Conservation (phyloP, 2,888 invertebrate species). For the Rotaria magnacalcarata region DNA sequence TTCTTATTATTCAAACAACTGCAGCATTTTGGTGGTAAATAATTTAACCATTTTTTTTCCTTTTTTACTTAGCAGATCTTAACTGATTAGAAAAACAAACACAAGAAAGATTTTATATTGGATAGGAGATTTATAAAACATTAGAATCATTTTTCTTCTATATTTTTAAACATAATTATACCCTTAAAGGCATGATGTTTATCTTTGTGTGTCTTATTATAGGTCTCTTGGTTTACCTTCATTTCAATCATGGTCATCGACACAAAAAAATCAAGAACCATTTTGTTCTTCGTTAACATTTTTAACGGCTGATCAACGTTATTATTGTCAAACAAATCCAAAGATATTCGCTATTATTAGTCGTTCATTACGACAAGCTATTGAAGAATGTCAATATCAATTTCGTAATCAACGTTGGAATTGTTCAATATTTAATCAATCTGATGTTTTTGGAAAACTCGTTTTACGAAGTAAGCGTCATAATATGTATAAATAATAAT, state of each 20-base stretch:
- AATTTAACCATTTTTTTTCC: not conserved
- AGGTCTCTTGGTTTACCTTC: slow-evolving; percentile 27
- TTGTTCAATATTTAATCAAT: slow-evolving; percentile 78
- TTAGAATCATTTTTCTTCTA: not conserved
- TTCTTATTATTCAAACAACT: not conserved
- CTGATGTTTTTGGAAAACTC: slow-evolving; percentile 88
- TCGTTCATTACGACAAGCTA: slow-evolving; percentile 83
- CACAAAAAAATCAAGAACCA: not conserved
- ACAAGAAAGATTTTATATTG: not conserved
- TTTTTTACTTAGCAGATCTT: no score
- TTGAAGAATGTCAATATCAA: slow-evolving; percentile 87
- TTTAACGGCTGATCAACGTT: slow-evolving; percentile 26
- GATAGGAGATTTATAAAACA: not conserved
- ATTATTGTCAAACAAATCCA: slow-evolving; percentile 29
- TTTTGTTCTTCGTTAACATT: slow-evolving; percentile 34
- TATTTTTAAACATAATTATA: not conserved
- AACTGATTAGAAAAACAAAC: no score
- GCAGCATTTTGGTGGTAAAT: not conserved
- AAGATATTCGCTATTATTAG: slow-evolving; percentile 71
- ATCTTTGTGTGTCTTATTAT: not conserved
- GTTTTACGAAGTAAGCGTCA: slow-evolving; percentile 80
- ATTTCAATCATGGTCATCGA: slow-evolving; percentile 23
- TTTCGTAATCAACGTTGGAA: slow-evolving; percentile 90
- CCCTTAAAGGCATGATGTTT: slow-evolving; percentile 5
- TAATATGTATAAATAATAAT: not conserved